phyloP scores from a whole-genome alignment of 2,888 invertebrate species.

The Drosophila buzzatii region DNA sequence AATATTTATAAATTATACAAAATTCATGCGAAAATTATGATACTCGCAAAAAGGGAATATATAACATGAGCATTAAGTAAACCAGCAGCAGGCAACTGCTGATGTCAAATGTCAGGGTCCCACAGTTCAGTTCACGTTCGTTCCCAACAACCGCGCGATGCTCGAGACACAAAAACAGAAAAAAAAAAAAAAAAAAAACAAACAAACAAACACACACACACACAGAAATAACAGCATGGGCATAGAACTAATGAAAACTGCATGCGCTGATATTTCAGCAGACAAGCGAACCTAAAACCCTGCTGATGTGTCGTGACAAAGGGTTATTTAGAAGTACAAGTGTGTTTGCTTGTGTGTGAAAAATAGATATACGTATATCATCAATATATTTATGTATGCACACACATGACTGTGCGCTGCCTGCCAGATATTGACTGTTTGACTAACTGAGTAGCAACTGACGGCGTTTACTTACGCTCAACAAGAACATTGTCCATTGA shows the following conservation, averaged over 20 bases:
- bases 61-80: conserved; percentile 11
- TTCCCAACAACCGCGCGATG: conserved; percentile 21
- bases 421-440: conserved; percentile 44
- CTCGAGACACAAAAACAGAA: conserved; percentile 24
- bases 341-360: conserved; percentile 3
- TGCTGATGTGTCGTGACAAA: conserved; percentile 59
- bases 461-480: conserved; percentile 12
- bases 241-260: conserved; percentile 74
- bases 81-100: conserved; percentile 9
- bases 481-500: conserved; percentile 31
- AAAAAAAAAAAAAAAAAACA: conserved; percentile 11
- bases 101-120: conserved; percentile 39
- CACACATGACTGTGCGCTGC: conserved; percentile 15
- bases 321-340: conserved; percentile 49
- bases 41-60: background rate
- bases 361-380: conserved; percentile 6
- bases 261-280: conserved; percentile 54
- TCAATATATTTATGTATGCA: conserved; percentile 2
- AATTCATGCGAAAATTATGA: background rate
- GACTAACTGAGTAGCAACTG: conserved; percentile 16
- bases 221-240: conserved; percentile 49
- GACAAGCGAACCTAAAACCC: conserved; percentile 14
- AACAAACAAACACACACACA: background rate
- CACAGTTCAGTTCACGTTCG: conserved; percentile 12
- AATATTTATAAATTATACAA: background rate